Evolutionary conservation across 2,113 vertebrate genomes (phyloP).

Genomic region (Amia ocellicauda): DNA sequence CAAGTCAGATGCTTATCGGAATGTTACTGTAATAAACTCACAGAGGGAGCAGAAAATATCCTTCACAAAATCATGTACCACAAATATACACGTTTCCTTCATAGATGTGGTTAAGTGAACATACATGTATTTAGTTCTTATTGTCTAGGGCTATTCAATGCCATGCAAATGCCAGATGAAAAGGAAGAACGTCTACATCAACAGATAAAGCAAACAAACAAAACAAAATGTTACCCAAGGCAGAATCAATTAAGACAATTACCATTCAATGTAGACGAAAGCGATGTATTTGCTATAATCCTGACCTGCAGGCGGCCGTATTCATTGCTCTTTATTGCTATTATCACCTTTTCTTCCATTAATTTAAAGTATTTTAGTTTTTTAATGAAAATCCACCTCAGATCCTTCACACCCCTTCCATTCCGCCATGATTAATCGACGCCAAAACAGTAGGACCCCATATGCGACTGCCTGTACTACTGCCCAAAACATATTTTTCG

Average conservation of each 20-base stretch:
- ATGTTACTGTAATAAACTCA: too few relatives aligned
- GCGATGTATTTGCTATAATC: conserved; percentile 13
- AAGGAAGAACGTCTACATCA: neutral
- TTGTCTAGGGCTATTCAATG: neutral
- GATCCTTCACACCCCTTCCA: conserved; percentile 29
- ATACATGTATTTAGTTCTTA: neutral
- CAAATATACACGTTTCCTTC: too few relatives aligned
- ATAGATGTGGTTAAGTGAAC: neutral
- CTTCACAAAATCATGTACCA: too few relatives aligned
- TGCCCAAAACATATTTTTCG: conserved; percentile 4
- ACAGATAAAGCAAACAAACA: neutral
- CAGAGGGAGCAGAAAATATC: too few relatives aligned
- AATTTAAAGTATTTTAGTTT: neutral
- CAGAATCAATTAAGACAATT: conserved; percentile 9
- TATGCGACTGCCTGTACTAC: conserved; percentile 15
- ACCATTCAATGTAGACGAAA: conserved; percentile 23
- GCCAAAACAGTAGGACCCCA: conserved; percentile 35
- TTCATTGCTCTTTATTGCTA: conserved; percentile 18
- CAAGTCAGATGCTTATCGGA: too few relatives aligned
- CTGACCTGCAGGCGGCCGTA: neutral
- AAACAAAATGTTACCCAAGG: neutral
- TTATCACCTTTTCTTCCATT: conserved; percentile 1
- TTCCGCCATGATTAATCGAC: conserved; percentile 43
- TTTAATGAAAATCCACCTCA: conserved; percentile 13
- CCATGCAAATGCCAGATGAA: neutral